Evolutionary conservation across 2,113 vertebrate species (phyloP), one percentile per base, ranked within the genome.

Genomic region (Oryzias curvinotus): DNA sequence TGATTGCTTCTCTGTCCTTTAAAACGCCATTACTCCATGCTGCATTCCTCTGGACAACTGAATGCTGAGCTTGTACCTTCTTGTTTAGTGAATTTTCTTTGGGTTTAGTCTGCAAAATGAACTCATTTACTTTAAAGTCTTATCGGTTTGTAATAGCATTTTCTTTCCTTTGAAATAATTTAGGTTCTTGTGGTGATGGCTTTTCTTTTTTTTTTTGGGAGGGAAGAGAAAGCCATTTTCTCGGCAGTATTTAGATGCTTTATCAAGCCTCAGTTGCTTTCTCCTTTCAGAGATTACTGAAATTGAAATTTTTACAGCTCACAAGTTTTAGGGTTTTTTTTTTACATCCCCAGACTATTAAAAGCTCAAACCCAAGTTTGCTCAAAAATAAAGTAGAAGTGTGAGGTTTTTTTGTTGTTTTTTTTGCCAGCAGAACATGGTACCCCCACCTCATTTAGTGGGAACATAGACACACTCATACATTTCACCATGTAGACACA

Each of bases 401-500:
- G 71, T 46, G 71, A 48, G 60, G 70, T 59, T 50, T 61, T 23
- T 23, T 23, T n/a, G n/a, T 23, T 23, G 1, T 1, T 21, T 23
- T 51, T 46, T 44, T 46, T 10, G 23, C n/a, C 12, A 14, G 52
- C 50, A 56, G 48, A 66, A 77, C 71, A 75, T 19, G 88, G 85
- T 88, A 75, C 81, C 85, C 84, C 81, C 68, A 61, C 80, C 75
- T 86, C 83, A 85, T 75, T 79, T 77, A 83, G 81, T 73, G 84
- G 75, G 76, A 66, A 53, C 79, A 91, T 78, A 79, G 75, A 87
- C 75, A 88, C 70, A 71, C 80, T 85, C 83, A 83, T 86, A 91
- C 89, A 91, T 91, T 88, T 91, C 88, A 80, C 83, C 92, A 92
- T 90, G 90, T 94, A 91, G 95, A 96, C 95, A 95, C 95, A 96